phyloP scores from a whole-genome alignment of 2,888 invertebrate species.

The Leucophora obtusa region DNA sequence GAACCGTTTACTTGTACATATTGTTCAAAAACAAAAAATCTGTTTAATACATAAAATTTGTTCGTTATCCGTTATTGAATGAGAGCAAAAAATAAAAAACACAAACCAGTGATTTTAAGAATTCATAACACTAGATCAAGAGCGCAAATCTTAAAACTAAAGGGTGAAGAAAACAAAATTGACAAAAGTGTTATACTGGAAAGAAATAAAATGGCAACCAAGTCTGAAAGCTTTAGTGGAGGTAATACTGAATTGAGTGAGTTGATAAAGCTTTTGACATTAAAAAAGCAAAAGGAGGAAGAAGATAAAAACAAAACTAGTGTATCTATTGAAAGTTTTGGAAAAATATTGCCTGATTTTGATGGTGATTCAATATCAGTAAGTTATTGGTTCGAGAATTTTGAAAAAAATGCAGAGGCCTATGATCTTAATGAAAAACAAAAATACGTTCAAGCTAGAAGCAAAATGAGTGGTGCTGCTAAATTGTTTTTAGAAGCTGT shows the following conservation, averaged over 20 bases:
- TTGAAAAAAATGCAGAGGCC: constrained; percentile 48
- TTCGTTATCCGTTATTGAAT: background rate
- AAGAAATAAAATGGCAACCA: background rate
- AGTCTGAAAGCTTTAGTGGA: background rate
- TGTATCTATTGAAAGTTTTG: constrained; percentile 37
- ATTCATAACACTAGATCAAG: background rate
- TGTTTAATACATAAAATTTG: no score
- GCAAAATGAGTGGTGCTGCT: constrained; percentile 29
- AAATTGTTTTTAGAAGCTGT: constrained; percentile 30
- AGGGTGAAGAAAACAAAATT: background rate
- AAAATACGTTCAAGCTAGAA: constrained; percentile 24
- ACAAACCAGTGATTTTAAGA: background rate
- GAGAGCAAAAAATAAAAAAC: background rate
- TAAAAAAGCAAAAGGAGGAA: constrained; percentile 1
- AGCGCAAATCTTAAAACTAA: background rate
- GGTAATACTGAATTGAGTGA: constrained; percentile 3
- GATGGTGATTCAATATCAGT: constrained; percentile 40
- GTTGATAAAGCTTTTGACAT: constrained; percentile 19
- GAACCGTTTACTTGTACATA: no score
- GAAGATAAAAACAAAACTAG: constrained; percentile 8
- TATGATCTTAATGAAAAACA: constrained; percentile 47
- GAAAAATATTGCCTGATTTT: constrained; percentile 49
- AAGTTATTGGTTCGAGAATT: constrained; percentile 37
- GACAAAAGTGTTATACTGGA: no score
- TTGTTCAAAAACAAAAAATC: no score